Conservation (phyloP, 1,140 invertebrate genomes). For the Drosophila ironensis region DNA sequence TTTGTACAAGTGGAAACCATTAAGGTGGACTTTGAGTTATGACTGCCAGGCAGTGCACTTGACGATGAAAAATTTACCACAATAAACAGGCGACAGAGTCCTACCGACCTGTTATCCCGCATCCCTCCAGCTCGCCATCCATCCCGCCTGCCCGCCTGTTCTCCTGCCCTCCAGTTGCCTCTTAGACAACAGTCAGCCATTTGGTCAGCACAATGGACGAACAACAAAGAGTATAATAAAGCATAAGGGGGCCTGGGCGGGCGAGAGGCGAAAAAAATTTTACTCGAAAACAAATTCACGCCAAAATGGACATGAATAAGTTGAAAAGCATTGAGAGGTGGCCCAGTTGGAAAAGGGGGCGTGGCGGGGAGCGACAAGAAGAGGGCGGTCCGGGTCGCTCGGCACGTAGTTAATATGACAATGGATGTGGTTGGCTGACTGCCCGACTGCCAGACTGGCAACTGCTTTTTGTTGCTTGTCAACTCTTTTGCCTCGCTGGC, state of each 20-base stretch:
- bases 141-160: neutral
- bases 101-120: neutral
- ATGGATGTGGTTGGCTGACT: constrained; percentile 58
- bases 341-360: neutral
- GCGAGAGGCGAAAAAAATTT: constrained; percentile 24
- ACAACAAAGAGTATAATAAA: constrained; percentile 32
- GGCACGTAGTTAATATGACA: constrained; percentile 62
- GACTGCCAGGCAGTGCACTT: constrained; percentile 62
- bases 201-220: constrained; percentile 59
- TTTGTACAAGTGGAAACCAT: constrained; percentile 62
- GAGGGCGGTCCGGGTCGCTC: constrained; percentile 19
- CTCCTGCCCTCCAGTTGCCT: too few relatives aligned
- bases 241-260: too few relatives aligned
- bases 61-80: constrained; percentile 71
- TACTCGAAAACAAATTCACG: constrained; percentile 66
- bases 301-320: constrained; percentile 77
- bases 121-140: neutral
- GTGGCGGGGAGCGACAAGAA: neutral
- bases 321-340: constrained; percentile 62
- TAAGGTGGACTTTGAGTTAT: constrained; percentile 74
- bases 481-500: constrained; percentile 46
- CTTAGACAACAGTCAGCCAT: constrained; percentile 46
- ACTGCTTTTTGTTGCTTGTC: constrained; percentile 57
- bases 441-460: constrained; percentile 43
- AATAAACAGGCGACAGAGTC: constrained; percentile 52